Evolutionary conservation across 1,140 invertebrate species (phyloP), one percentile per base, ranked within the genome.

Genomic region (Cotesia vestalis): DNA sequence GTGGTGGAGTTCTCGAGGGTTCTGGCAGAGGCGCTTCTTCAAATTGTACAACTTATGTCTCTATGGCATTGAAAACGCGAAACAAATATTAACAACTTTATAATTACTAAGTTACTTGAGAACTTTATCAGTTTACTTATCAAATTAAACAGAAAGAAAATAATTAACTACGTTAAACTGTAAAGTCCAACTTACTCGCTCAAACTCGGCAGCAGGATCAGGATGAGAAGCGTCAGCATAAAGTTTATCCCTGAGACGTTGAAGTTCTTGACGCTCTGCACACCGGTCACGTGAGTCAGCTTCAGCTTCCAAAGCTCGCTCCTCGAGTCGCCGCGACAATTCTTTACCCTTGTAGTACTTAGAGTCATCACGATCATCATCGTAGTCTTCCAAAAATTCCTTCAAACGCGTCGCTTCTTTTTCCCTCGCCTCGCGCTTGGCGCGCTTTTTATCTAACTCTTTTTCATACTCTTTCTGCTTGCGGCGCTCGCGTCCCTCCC

Each of bases 371-470:
- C 96, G 89, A 86, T 99, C 96, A 85, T 99, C 98, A 85, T 99
- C 97, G 83, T 99, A 99, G 85, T 99, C 98, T 87, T 99, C 97
- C 8, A 99, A 89, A 84, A 99, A 99, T 88, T 99, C 96, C 85
- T 98, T 97, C 11, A 99, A 89, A 53, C 95, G 90, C 86, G 96
- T 95, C 0, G 96, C 97, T 87, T 99, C 97, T 73, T 91, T 91
- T 81, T 94, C 91, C 71, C 94, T 85, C 81, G 97, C 95, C 76
- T 95, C 92, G 80, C 95, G 93, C 78, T 94, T 93, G 71, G 92
- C 88, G 36, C 93, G 88, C 81, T 96, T 94, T 78, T 95, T 93
- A 77, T 97, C 93, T 59, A 91, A 89, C 84, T 97, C 95, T 81
- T 95, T 96, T 81, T 96, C 94, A 83, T 97, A 94, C 80, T 99